Evolutionary conservation across 37 sponge, comb jelly and placozoan genomes (phyloP), one percentile per base, ranked within the genome.

Genomic region (Chondrosia reniformis): DNA sequence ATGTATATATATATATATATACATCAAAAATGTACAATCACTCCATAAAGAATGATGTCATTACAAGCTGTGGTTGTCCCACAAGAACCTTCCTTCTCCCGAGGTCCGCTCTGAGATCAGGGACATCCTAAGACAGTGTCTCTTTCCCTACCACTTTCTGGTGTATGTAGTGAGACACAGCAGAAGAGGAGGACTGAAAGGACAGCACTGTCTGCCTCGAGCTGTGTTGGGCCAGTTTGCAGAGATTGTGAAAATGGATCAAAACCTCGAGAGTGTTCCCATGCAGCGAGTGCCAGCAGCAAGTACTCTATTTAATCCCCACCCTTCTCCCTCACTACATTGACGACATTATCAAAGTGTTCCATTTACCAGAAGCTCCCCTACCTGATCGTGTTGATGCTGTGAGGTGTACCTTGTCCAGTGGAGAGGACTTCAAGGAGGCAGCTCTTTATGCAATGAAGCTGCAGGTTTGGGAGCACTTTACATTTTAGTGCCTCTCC

Each of bases 171-270:
- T 69, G 41, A 43, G 41, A 21, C 32, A 40, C 43, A 34, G 31
- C 42, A 44, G 72, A 2, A 39, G 22, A 1, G 72, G 72, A 39
- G 72, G 72, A 41, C 8, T 6, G 19, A 69, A 69, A 39, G 72
- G 72, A 19, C 40, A 30, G 15, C 67, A 77, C 25, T 67, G 77
- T 38, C 49, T 77, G 4, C 61, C 76, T 2, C 72, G 81, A 56
- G 62, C 66, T 13, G 45, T 66, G 10, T 40, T 86, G 46, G 44
- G 37, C 0, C 77, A 81, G 81, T 86, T 86, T n/a, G 72, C 52
- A 46, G 31, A 55, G 33, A 32, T n/a, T n/a, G n/a, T n/a, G n/a
- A n/a, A n/a, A n/a, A n/a, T n/a, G n/a, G n/a, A n/a, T n/a, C n/a
- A n/a, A n/a, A n/a, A n/a, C n/a, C n/a, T n/a, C n/a, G n/a, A n/a